phyloP scores from a whole-genome alignment of 1,140 invertebrate species.

The Stegodyphus mimosarum region DNA sequence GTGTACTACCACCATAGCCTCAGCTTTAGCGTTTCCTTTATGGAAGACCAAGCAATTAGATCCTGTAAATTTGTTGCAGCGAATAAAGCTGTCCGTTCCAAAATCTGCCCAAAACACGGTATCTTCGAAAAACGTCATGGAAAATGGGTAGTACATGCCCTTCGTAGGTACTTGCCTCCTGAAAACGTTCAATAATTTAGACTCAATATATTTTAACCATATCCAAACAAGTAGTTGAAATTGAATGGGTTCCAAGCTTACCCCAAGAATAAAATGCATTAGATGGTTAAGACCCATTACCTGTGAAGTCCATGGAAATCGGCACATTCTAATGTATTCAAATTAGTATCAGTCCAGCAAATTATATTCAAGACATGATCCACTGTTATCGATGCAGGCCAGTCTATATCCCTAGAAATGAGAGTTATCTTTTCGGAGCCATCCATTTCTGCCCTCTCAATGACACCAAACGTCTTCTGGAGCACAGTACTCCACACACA shows the following conservation, averaged over 20 bases:
- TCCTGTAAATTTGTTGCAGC: slow-evolving; percentile 67
- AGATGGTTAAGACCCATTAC: not conserved
- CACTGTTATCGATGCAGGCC: slow-evolving; percentile 71
- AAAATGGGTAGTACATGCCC: not conserved
- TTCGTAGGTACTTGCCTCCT: no score
- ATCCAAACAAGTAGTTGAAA: no score
- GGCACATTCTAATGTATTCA: slow-evolving; percentile 68
- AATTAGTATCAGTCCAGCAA: slow-evolving; percentile 72
- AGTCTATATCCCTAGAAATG: slow-evolving; percentile 72
- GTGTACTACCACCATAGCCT: slow-evolving; percentile 13
- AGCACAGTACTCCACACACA: not conserved
- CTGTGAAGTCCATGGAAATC: slow-evolving; percentile 60
- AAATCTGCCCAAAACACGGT: slow-evolving; percentile 69
- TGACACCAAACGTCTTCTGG: slow-evolving; percentile 59
- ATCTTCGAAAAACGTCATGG: slow-evolving; percentile 71
- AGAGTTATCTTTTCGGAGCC: slow-evolving; percentile 82
- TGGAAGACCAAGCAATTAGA: not conserved
- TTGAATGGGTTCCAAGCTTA: no score
- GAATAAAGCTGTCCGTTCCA: slow-evolving; percentile 25
- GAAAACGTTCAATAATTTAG: no score
- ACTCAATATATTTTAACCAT: no score
- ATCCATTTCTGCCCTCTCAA: slow-evolving; percentile 90
- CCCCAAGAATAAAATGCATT: no score
- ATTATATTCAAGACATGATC: slow-evolving; percentile 69
- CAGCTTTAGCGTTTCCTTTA: not conserved